Evolutionary conservation across 2,888 invertebrate genomes (phyloP).

Genomic region (Lasioglossum zephyrum): DNA sequence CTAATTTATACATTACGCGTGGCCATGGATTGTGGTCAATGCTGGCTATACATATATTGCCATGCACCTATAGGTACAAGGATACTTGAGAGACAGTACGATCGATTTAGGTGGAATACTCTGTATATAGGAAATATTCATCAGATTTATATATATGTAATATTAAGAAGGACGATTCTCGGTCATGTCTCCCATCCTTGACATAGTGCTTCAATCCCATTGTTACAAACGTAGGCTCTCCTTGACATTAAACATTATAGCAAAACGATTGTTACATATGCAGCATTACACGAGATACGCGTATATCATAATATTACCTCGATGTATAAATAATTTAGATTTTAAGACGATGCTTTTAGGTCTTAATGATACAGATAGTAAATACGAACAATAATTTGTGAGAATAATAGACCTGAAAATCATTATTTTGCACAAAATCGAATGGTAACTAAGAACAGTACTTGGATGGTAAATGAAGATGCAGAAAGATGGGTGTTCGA

Average conservation of each 20-base stretch:
- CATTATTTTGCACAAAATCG: background rate
- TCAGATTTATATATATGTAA: slow-evolving; percentile 34
- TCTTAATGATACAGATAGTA: background rate
- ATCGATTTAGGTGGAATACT: slow-evolving; percentile 72
- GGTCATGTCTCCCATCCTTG: slow-evolving; percentile 67
- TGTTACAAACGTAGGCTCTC: background rate
- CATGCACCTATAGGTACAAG: background rate
- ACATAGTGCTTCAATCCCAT: slow-evolving; percentile 56
- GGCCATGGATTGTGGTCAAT: slow-evolving; percentile 9
- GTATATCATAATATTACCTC: background rate
- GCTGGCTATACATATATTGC: background rate
- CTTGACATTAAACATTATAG: slow-evolving; percentile 7
- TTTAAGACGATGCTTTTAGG: background rate
- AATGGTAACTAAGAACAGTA: slow-evolving; percentile 12
- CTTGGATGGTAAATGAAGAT: background rate
- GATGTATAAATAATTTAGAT: background rate
- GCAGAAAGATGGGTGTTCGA: slow-evolving; percentile 27
- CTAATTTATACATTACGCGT: background rate
- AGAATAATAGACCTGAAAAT: background rate
- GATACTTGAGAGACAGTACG: slow-evolving; percentile 47
- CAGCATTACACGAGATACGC: background rate
- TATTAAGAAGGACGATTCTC: slow-evolving; percentile 61
- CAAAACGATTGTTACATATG: background rate
- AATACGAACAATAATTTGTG: background rate
- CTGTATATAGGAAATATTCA: slow-evolving; percentile 54